phyloP scores from a whole-genome alignment of 35 echinoderm and acorn worm species.

The Patiria miniata region DNA sequence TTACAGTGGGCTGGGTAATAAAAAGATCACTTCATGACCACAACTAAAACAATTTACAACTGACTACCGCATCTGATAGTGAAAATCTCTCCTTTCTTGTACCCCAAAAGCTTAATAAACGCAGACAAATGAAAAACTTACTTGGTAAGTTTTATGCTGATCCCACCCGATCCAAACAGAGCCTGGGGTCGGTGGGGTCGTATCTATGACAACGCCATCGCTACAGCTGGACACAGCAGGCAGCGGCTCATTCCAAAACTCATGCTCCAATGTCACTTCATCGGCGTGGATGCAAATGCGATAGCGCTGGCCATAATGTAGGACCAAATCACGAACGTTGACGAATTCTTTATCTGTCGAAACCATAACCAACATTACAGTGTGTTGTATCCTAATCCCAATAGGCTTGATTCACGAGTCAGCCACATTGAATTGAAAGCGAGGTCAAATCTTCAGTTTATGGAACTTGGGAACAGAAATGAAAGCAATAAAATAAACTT shows the following conservation, averaged over 20 bases:
- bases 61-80: not conserved
- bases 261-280: slow-evolving; percentile 5
- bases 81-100: not conserved
- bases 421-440: too few relatives aligned
- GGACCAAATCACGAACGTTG: slow-evolving; percentile 2
- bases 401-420: too few relatives aligned
- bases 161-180: slow-evolving; percentile 33
- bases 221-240: slow-evolving; percentile 44
- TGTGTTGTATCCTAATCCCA: too few relatives aligned
- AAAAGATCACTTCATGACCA: not conserved
- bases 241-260: slow-evolving; percentile 12
- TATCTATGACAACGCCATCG: slow-evolving; percentile 57
- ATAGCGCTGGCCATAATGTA: slow-evolving; percentile 17
- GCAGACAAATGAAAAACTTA: not conserved
- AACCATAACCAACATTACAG: not conserved
- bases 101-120: not conserved
- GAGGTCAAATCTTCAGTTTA: too few relatives aligned
- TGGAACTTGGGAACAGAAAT: too few relatives aligned
- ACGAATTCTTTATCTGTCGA: slow-evolving; percentile 28
- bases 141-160: slow-evolving; percentile 2
- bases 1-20: too few relatives aligned
- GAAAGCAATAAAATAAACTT: too few relatives aligned
- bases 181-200: slow-evolving; percentile 27
- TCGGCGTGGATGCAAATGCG: slow-evolving; percentile 37
- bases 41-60: not conserved